Evolutionary conservation across 2,888 invertebrate species (phyloP), one percentile per base, ranked within the genome.

Genomic region (Diaprepes abbreviatus): DNA sequence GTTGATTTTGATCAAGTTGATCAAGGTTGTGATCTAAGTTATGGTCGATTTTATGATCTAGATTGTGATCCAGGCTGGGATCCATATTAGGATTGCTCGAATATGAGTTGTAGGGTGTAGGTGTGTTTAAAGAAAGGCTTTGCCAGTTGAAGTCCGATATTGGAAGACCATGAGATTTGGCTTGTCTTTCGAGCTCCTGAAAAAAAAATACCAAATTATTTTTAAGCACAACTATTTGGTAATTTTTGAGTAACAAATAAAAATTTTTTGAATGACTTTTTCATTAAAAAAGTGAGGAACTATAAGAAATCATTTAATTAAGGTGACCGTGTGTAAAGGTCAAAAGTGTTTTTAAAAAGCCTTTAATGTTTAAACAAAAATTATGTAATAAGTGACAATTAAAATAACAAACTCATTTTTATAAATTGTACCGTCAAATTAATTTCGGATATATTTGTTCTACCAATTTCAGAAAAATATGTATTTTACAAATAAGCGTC

Each of bases 151-250:
- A 89, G 71, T 91, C 90, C 10, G 88, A 83, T 55, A 92, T 81
- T 0, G 91, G 89, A 57, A 93, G 83, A 0, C 93, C 93, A 81
- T 93, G 92, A 45, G 91, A 87, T 77, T 92, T 91, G 0, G 92
- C 93, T 78, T 92, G 89, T 50, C 92, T 85, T 84, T 94, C 94
- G 73, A 94, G 83, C 81, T 94, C 93, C 91, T 94, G 84, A 36
- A 77, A 74, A 60, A 60, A 55, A n/a, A n/a, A 36, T 17, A 28
- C n/a, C 21, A 21, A 36, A 36, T 28, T 5, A 21, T 5, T 24
- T 14, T 21, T 21, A 19, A 21, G 9, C 10, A 50, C 6, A 50
- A 24, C n/a, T 17, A 14, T 16, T 43, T 17, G 9, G n/a, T n/a
- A n/a, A n/a, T n/a, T n/a, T n/a, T n/a, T n/a, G n/a, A n/a, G n/a